phyloP scores from a whole-genome alignment of 2,888 invertebrate genomes.

The Drosophila maculinotata region DNA sequence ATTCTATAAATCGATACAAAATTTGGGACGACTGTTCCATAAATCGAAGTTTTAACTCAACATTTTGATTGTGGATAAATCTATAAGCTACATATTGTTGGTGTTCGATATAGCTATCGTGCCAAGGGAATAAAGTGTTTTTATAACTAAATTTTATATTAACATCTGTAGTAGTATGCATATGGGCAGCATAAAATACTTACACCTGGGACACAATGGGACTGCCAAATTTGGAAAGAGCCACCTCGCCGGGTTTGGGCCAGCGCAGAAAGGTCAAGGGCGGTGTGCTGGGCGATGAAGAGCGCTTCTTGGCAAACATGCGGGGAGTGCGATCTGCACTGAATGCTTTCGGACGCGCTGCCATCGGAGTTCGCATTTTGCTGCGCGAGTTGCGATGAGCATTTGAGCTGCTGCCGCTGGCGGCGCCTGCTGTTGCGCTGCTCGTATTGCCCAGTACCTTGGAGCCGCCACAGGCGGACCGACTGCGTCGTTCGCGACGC shows the following conservation, averaged over 20 bases:
- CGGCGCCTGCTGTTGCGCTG: slow-evolving; percentile 35
- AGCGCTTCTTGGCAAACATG: slow-evolving; percentile 12
- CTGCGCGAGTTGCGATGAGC: slow-evolving; percentile 71
- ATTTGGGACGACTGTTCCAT: too few relatives aligned
- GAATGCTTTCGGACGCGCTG: slow-evolving; percentile 78
- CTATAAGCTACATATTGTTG: too few relatives aligned
- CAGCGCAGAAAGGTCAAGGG: slow-evolving; percentile 84
- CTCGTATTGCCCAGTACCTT: slow-evolving; percentile 18
- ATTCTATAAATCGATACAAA: too few relatives aligned
- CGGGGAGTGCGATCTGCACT: slow-evolving; percentile 83
- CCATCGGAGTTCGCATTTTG: slow-evolving; percentile 82
- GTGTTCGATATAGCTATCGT: too few relatives aligned
- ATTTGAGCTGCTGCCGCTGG: slow-evolving; percentile 16
- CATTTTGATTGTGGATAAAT: too few relatives aligned
- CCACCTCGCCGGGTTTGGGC: slow-evolving; percentile 84
- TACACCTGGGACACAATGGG: slow-evolving; percentile 84
- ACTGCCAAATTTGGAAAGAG: slow-evolving; percentile 84
- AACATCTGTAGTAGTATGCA: too few relatives aligned
- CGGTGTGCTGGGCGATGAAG: slow-evolving; percentile 59
- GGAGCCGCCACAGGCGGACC: slow-evolving; percentile 77
- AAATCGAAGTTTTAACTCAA: too few relatives aligned
- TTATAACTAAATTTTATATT: too few relatives aligned
- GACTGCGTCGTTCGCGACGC: slow-evolving; percentile 82
- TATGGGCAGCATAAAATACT: too few relatives aligned
- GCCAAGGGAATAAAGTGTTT: too few relatives aligned